Evolutionary conservation across 2,797 vertebrate species (phyloP).

Genomic region (Mionectes olivaceus): DNA sequence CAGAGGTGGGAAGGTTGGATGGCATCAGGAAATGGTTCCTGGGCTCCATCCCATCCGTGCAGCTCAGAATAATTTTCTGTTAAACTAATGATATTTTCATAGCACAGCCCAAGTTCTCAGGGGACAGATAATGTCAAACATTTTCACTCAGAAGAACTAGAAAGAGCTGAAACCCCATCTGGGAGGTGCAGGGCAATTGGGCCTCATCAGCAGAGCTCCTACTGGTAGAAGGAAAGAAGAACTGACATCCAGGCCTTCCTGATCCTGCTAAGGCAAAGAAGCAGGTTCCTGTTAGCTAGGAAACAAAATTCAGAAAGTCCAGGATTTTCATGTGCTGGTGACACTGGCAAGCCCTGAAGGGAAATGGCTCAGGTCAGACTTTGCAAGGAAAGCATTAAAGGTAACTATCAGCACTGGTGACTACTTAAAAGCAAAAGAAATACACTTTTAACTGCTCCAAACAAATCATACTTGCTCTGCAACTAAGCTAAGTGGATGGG

Average conservation of each 20-base stretch:
- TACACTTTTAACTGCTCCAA: not conserved
- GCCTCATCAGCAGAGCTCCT: not conserved
- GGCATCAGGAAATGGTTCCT: not conserved
- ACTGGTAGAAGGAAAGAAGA: not conserved
- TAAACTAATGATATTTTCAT: not conserved
- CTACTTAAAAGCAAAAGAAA: not conserved
- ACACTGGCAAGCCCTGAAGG: not conserved
- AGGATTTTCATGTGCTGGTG: not conserved
- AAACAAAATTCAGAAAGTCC: not conserved
- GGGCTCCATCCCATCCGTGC: not conserved
- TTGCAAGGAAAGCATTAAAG: not conserved
- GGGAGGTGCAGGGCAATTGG: not conserved
- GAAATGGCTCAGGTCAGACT: not conserved
- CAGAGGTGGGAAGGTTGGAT: not conserved
- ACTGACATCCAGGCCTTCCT: not conserved
- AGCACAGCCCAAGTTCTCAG: not conserved
- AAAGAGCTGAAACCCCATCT: not conserved
- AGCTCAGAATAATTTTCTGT: not conserved
- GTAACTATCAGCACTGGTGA: not conserved
- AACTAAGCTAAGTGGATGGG: slow-evolving; percentile 8
- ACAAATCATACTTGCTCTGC: not conserved
- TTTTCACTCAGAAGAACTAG: not conserved
- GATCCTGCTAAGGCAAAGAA: not conserved
- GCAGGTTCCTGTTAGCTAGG: not conserved
- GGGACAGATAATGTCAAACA: not conserved